Evolutionary conservation across 2,888 invertebrate genomes (phyloP).

Genomic region (Netelia melanura): DNA sequence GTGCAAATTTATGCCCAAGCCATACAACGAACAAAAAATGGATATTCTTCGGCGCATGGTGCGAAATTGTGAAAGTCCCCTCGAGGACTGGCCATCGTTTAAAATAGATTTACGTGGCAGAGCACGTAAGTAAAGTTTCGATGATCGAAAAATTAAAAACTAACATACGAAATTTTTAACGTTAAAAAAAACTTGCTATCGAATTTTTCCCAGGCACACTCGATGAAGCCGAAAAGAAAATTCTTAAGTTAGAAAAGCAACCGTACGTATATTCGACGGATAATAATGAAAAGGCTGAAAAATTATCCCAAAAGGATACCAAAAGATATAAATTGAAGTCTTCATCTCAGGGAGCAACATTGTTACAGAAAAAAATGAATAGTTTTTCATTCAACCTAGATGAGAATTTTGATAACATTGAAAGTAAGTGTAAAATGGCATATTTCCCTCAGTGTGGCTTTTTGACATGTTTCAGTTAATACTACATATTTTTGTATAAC

Average conservation of each 20-base stretch:
- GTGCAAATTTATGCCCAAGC: too few relatives aligned
- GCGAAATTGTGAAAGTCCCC: too few relatives aligned
- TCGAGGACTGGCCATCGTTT: not conserved
- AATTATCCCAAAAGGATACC: not conserved
- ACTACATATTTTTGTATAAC: too few relatives aligned
- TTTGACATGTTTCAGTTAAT: too few relatives aligned
- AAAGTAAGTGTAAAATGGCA: too few relatives aligned
- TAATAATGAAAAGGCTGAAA: not conserved
- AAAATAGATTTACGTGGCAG: slow-evolving; percentile 2
- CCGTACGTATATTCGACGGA: slow-evolving; percentile 15
- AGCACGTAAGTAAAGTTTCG: not conserved
- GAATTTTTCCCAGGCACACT: not conserved
- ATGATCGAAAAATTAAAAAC: not conserved
- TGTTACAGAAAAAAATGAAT: not conserved
- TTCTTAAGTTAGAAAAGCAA: not conserved
- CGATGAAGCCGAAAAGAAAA: slow-evolving; percentile 21
- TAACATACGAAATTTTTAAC: not conserved
- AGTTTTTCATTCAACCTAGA: too few relatives aligned
- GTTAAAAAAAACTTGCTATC: not conserved
- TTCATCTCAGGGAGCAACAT: not conserved
- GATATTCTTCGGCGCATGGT: too few relatives aligned
- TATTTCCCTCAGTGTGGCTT: too few relatives aligned
- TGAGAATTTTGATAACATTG: too few relatives aligned
- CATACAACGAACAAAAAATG: too few relatives aligned
- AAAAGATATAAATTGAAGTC: slow-evolving; percentile 5